These are phyloP conservation scores for Dryas iulia DNA, from an alignment of 1,140 invertebrate species.

Conservation along the genomic window DNA sequence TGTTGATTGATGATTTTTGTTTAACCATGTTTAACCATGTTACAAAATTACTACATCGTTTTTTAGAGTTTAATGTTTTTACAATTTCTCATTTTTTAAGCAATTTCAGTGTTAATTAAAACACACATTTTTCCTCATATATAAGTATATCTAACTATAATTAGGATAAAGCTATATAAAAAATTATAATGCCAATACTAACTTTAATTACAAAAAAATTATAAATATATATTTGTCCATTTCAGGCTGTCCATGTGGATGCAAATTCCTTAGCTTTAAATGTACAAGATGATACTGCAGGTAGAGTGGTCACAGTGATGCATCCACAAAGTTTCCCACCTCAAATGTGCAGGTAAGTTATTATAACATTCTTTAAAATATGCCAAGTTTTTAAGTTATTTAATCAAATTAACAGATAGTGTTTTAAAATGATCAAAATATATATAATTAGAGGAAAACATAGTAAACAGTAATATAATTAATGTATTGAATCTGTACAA, in stretches of 20 bases:
- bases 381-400: too few relatives aligned
- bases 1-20: too few relatives aligned
- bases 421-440: too few relatives aligned
- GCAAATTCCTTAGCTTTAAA: slow-evolving; percentile 54
- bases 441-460: too few relatives aligned
- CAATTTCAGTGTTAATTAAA: neutral
- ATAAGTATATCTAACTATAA: neutral
- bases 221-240: slow-evolving; percentile 3
- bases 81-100: too few relatives aligned
- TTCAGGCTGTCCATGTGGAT: slow-evolving; percentile 61
- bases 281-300: slow-evolving; percentile 59
- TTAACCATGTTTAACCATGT: neutral
- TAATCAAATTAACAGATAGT: too few relatives aligned
- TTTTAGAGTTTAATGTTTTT: too few relatives aligned
- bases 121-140: neutral
- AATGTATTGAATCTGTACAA: too few relatives aligned
- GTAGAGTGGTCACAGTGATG: slow-evolving; percentile 64
- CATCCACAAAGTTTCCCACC: slow-evolving; percentile 56
- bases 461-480: too few relatives aligned
- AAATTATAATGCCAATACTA: neutral
- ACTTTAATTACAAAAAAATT: neutral
- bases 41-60: too few relatives aligned
- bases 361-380: too few relatives aligned
- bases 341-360: slow-evolving; percentile 61
- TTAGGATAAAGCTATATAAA: neutral